Evolutionary conservation across 1,140 invertebrate genomes (phyloP).

Genomic region (Choristoneura fumiferana): DNA sequence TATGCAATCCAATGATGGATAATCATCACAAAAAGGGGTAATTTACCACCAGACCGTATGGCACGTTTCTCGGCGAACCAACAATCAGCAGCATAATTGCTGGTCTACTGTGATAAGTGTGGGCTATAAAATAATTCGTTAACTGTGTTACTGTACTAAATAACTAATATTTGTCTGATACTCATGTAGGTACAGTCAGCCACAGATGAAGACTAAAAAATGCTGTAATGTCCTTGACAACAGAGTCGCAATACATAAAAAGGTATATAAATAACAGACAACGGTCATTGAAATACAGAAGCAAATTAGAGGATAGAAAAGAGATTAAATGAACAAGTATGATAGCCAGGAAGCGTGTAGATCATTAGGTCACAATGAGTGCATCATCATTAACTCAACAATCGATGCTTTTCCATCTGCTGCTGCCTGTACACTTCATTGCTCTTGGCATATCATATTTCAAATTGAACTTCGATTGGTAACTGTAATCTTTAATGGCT

Average conservation of each 20-base stretch:
- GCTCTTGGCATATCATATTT: neutral
- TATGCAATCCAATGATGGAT: constrained; percentile 29
- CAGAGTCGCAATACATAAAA: no score
- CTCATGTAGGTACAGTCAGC: neutral
- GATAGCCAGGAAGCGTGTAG: no score
- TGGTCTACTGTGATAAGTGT: constrained; percentile 24
- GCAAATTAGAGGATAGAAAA: no score
- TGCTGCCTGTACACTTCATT: no score
- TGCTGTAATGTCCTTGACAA: no score
- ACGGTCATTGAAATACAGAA: no score
- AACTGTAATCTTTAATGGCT: neutral
- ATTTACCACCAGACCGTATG: constrained; percentile 24
- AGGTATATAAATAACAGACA: no score
- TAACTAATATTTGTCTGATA: constrained; percentile 9
- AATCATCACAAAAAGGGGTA: constrained; percentile 25
- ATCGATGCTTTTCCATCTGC: no score
- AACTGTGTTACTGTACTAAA: constrained; percentile 19
- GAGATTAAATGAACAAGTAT: no score
- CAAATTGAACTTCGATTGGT: neutral
- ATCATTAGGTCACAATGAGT: no score
- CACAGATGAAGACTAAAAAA: neutral
- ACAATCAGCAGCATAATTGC: constrained; percentile 24
- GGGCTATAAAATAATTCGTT: constrained; percentile 29
- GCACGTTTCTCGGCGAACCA: constrained; percentile 15
- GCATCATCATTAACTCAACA: no score